A percentile compares a stretch with the other conserved stretches of the same genome.
Conservation (phyloP, 1,140 invertebrate species). For the Drosophila melanica region DNA sequence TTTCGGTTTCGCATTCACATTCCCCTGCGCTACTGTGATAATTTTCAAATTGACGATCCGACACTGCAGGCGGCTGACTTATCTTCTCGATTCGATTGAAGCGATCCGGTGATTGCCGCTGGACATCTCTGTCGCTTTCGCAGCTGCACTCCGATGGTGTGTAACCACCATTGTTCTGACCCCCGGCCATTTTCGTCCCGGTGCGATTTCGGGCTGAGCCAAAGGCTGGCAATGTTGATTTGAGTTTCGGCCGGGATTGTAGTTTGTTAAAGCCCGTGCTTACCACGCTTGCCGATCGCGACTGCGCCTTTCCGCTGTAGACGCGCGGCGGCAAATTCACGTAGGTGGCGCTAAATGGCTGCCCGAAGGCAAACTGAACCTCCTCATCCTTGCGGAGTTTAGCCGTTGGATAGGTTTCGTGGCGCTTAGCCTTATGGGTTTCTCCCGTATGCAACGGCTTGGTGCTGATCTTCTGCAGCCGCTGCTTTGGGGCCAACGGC, state of each 20-base stretch:
- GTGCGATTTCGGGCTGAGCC: neutral
- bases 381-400: neutral
- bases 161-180: conserved; percentile 40
- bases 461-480: neutral
- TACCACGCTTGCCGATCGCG: neutral
- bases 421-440: neutral
- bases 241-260: neutral
- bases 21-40: neutral
- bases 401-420: neutral
- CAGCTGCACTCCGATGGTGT: conserved; percentile 39
- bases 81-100: conserved; percentile 6
- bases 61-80: conserved; percentile 31
- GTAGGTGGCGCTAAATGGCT: neutral
- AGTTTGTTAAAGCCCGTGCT: neutral
- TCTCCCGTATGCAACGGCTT: neutral
- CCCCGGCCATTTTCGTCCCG: too few species aligned
- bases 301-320: conserved; percentile 11
- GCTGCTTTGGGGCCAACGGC: neutral
- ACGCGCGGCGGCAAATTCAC: neutral
- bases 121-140: neutral
- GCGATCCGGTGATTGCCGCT: neutral
- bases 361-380: too few species aligned
- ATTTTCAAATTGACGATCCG: neutral
- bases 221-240: neutral
- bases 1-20: neutral